Percentiles rank a stretch among this genome's conserved stretches.
phyloP scores from a whole-genome alignment of 1,140 invertebrate species.

The Mamestra configurata region DNA sequence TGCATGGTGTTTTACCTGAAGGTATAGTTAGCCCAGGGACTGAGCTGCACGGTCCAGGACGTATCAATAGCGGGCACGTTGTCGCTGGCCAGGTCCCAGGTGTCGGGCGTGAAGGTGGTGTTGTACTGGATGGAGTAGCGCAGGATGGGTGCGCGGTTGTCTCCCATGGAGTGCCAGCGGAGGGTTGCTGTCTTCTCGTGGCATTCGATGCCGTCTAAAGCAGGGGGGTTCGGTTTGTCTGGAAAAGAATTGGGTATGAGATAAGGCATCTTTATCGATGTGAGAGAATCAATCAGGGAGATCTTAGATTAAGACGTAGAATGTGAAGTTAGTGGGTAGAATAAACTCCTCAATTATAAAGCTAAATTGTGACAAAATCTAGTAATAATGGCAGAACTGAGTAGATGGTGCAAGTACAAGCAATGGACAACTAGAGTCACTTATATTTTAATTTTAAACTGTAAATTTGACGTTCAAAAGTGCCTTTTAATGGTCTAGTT shows the following conservation, averaged over 20 bases:
- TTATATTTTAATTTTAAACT: too few species aligned
- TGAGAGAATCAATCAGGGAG: too few species aligned
- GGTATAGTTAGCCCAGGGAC: constrained; percentile 98
- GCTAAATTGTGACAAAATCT: too few species aligned
- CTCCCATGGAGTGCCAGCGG: constrained; percentile 95
- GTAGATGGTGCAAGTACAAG: too few species aligned
- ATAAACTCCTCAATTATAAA: too few species aligned
- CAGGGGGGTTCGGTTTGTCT: constrained; percentile 97
- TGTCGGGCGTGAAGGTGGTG: constrained; percentile 97
- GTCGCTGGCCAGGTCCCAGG: constrained; percentile 94
- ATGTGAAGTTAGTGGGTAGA: too few species aligned
- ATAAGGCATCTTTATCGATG: background rate
- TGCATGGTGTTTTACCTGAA: constrained; percentile 90
- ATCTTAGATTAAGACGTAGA: too few species aligned
- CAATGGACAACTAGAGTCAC: too few species aligned
- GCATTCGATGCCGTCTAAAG: constrained; percentile 91
- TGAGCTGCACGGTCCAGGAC: constrained; percentile 93
- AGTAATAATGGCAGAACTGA: too few species aligned
- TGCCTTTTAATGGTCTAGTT: too few species aligned
- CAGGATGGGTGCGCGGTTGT: constrained; percentile 98
- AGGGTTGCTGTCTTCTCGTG: constrained; percentile 91
- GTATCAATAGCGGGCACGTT: constrained; percentile 94
- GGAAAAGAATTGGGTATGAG: constrained; percentile 44
- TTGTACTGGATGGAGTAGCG: constrained; percentile 98
- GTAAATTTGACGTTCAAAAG: too few species aligned